Base-by-base conservation (phyloP, 2,888 invertebrate genomes). In the Alloplasta piceator region DNA sequence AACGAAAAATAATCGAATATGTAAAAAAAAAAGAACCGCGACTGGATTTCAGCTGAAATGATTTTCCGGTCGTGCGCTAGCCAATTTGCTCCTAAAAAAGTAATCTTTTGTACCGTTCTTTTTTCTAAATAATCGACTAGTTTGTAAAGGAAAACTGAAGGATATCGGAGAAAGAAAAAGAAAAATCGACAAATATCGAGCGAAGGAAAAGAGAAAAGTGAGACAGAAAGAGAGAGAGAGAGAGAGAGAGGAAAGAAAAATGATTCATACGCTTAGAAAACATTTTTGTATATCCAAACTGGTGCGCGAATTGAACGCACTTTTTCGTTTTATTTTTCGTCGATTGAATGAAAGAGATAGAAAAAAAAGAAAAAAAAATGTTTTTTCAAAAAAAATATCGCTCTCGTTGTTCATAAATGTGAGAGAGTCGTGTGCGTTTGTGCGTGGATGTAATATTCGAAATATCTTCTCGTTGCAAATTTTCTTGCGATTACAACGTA, bases 21-120 rank as follows among this genome's bases (percentile, higher is more conserved):
- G 60, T 75, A 52, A 58, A 74, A 63, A 74, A 66, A 76, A 67
- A 78, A 72, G 74, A 71, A 52, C 71, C 55, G 76, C 74, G 74
- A 68, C 63, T 74, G 70, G 63, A 75, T 66, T 64, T 64, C 68
- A 78, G 78, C 72, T 26, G 48, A 71, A 72, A 75, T 60, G 72
- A 60, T 58, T 73, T 52, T 52, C 64, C 66, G 81, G 78, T 77
- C 71, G 83, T 78, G 86, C 85, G 86, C 86, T 90, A 90, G 90
- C 89, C 89, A 90, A 90, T 90, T 90, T 87, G 88, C 89, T 90
- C 88, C 87, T 89, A 87, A 83, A 75, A 73, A 75, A 39, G n/a
- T 85, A 87, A 85, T 89, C 88, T 89, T 89, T 90, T 90, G 87
- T 90, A 90, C 89, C 86, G 85, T 90, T 90, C 87, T 86, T 90